These are phyloP conservation scores for Drosophila suboccidentalis DNA, from an alignment of 2,888 invertebrate species.

Conservation along the genomic window DNA sequence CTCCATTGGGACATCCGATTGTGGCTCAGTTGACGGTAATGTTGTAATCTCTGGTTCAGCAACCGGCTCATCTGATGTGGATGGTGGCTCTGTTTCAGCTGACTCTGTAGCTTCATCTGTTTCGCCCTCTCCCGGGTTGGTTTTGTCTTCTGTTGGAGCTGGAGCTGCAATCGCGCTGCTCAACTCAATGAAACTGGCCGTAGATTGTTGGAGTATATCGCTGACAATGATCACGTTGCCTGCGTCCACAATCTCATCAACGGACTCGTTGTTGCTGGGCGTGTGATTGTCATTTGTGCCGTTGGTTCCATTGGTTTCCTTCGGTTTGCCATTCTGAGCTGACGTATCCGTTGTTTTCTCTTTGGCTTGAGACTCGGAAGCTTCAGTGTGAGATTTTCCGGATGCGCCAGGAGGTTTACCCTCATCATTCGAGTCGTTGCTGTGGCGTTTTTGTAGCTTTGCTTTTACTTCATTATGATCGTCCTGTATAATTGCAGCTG, in stretches of 20 bases:
- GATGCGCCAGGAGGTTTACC: slow-evolving; percentile 85
- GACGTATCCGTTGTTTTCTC: slow-evolving; percentile 35
- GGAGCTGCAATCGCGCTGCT: slow-evolving; percentile 29
- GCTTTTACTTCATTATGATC: slow-evolving; percentile 87
- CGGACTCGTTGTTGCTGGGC: slow-evolving; percentile 1
- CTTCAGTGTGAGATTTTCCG: slow-evolving; percentile 28
- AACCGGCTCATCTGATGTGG: background rate
- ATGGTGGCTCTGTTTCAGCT: background rate
- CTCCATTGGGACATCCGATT: background rate
- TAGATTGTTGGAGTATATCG: slow-evolving; percentile 80
- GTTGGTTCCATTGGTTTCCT: slow-evolving; percentile 41
- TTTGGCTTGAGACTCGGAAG: slow-evolving; percentile 11
- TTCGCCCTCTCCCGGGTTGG: background rate
- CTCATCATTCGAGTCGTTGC: slow-evolving; percentile 93
- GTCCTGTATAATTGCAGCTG: slow-evolving; percentile 84
- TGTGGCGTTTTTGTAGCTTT: slow-evolving; percentile 88
- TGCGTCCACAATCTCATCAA: slow-evolving; percentile 18
- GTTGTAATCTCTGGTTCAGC: background rate
- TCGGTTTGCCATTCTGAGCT: slow-evolving; percentile 42
- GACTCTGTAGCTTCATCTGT: background rate
- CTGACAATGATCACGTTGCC: slow-evolving; percentile 77
- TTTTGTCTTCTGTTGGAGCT: background rate
- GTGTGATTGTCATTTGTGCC: slow-evolving; percentile 6
- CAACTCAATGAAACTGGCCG: slow-evolving; percentile 78
- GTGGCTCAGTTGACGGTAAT: background rate